A percentile compares a stretch with the other conserved stretches of the same genome.
Evolutionary conservation across 2,113 vertebrate species (phyloP).

Genomic region (Numenius arquata): DNA sequence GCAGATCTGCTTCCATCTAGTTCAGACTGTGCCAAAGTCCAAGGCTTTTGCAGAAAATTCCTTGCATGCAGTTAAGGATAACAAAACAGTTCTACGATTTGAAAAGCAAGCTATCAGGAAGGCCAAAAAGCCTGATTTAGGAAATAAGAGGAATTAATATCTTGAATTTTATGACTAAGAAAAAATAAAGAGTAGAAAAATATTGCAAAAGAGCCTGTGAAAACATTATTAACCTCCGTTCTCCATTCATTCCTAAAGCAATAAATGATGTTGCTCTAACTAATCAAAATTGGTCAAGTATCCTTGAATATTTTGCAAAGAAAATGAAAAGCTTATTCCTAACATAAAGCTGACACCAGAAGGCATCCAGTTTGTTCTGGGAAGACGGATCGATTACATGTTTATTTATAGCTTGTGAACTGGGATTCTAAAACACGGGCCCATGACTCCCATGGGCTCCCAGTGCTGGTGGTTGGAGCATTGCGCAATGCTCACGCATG

Average conservation of each 20-base stretch:
- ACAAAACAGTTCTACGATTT: neutral
- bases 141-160: neutral
- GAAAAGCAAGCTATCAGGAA: neutral
- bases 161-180: neutral
- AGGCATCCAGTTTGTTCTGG: neutral
- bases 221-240: neutral
- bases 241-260: neutral
- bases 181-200: neutral
- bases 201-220: neutral
- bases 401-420: conserved; percentile 48
- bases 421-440: conserved; percentile 11
- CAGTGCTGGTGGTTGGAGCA: neutral
- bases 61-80: neutral
- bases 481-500: fast-evolving
- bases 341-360: conserved; percentile 2
- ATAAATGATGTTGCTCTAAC: neutral
- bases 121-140: neutral
- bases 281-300: neutral
- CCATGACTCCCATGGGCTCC: neutral
- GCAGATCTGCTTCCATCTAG: neutral
- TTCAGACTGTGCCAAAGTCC: neutral
- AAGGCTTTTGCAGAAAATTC: neutral
- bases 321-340: neutral
- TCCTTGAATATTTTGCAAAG: neutral
- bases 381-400: conserved; percentile 10